phyloP scores from a whole-genome alignment of 2,888 invertebrate species.

The Dilophus febrilis region DNA sequence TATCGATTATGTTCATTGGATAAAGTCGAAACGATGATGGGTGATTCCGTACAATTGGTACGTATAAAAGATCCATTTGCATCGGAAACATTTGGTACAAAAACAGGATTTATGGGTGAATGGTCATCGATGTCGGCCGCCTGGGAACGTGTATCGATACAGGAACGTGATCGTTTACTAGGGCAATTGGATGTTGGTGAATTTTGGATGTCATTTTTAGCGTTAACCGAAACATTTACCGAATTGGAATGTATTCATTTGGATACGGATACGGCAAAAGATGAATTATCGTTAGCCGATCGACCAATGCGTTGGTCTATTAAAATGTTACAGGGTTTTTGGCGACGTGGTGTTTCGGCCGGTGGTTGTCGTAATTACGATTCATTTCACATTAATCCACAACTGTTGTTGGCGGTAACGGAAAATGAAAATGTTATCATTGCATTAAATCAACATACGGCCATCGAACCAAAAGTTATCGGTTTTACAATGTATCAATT shows the following conservation, averaged over 20 bases:
- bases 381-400: slow-evolving; percentile 86
- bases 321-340: slow-evolving; percentile 69
- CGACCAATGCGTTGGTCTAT: slow-evolving; percentile 71
- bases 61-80: slow-evolving; percentile 50
- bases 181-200: slow-evolving; percentile 51
- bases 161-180: slow-evolving; percentile 53
- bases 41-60: slow-evolving; percentile 53
- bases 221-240: slow-evolving; percentile 67
- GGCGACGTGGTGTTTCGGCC: slow-evolving; percentile 74
- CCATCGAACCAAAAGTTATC: slow-evolving; percentile 84
- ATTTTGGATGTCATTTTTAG: slow-evolving; percentile 69
- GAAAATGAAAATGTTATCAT: slow-evolving; percentile 72
- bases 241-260: slow-evolving; percentile 72
- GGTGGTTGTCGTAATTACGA: slow-evolving; percentile 83
- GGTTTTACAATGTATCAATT: slow-evolving; percentile 68
- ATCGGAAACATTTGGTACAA: slow-evolving; percentile 34
- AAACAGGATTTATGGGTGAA: slow-evolving; percentile 49
- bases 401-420: slow-evolving; percentile 59
- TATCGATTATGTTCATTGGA: slow-evolving; percentile 59
- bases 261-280: slow-evolving; percentile 70
- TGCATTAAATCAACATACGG: slow-evolving; percentile 75
- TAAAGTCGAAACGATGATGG: slow-evolving; percentile 54
- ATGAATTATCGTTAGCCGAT: slow-evolving; percentile 61
- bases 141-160: slow-evolving; percentile 60
- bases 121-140: slow-evolving; percentile 51